Evolutionary conservation across 2,113 vertebrate species (phyloP).

Genomic region (Cacatua alba): DNA sequence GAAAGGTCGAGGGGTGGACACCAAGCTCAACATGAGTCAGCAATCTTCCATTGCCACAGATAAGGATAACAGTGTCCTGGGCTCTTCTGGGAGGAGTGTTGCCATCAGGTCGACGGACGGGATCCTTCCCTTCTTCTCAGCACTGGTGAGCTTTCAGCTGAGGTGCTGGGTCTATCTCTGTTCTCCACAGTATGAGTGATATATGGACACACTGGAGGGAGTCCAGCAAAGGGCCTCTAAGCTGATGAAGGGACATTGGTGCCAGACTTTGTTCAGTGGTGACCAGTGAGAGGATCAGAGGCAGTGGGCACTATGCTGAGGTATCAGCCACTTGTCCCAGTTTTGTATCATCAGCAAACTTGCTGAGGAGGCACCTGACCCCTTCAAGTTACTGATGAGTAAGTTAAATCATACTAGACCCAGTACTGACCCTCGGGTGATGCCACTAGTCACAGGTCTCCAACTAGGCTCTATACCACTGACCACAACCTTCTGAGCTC

Average conservation of each 20-base stretch:
- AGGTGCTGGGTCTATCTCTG: background rate
- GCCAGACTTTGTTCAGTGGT: background rate
- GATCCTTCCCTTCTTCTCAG: too few relatives aligned
- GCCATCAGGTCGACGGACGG: too few relatives aligned
- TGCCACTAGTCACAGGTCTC: too few relatives aligned
- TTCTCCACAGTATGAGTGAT: background rate
- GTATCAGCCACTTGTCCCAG: background rate
- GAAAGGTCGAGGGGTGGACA: too few relatives aligned
- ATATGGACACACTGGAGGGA: background rate
- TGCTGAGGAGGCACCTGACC: background rate
- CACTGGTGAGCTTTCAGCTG: background rate
- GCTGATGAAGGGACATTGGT: background rate
- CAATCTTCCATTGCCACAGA: too few relatives aligned
- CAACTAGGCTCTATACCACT: too few relatives aligned
- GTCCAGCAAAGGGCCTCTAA: background rate
- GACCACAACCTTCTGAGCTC: too few relatives aligned
- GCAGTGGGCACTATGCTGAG: background rate
- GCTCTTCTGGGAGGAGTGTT: too few relatives aligned
- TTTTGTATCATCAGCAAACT: background rate
- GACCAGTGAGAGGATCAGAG: too few relatives aligned
- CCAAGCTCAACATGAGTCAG: too few relatives aligned
- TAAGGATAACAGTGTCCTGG: too few relatives aligned
- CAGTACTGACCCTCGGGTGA: too few relatives aligned
- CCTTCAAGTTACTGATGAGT: background rate
- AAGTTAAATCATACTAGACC: background rate